Percentiles rank a stretch among this genome's conserved stretches.
These are phyloP conservation scores for Meloe dianella DNA, from an alignment of 2,888 invertebrate genomes.

Conservation along the genomic window DNA sequence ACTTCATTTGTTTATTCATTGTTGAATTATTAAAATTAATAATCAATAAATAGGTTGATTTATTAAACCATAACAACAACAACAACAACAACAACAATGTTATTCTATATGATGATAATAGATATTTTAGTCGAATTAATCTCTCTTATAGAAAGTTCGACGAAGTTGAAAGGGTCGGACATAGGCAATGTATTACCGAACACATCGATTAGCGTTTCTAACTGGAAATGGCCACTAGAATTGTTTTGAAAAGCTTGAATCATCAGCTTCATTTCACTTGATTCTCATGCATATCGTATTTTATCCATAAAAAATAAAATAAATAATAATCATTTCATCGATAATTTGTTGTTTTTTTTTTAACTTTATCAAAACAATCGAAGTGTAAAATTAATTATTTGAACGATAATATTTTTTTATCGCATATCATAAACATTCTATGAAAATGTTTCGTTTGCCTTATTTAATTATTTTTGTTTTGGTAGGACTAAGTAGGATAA, in stretches of 20 bases:
- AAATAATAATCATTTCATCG: conserved; percentile 37
- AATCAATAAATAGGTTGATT: too few species aligned
- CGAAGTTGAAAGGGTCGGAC: conserved; percentile 25
- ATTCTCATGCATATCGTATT: conserved; percentile 48
- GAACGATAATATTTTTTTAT: too few species aligned
- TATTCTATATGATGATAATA: conserved; percentile 1
- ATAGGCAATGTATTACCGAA: conserved; percentile 48
- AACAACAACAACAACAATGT: background rate
- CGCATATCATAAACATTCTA: too few species aligned
- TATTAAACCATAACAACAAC: too few species aligned
- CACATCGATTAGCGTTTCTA: conserved; percentile 56
- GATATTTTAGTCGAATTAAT: conserved; percentile 23
- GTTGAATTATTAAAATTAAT: conserved; percentile 7
- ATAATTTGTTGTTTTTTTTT: too few species aligned
- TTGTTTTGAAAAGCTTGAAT: conserved; percentile 49
- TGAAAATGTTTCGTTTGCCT: too few species aligned
- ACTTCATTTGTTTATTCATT: background rate
- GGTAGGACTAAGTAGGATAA: too few species aligned
- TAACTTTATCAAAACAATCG: conserved; percentile 22
- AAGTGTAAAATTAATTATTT: too few species aligned
- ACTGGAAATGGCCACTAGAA: conserved; percentile 56
- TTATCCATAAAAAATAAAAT: too few species aligned
- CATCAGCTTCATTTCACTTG: conserved; percentile 52
- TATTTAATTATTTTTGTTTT: too few species aligned
- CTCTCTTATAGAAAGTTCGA: conserved; percentile 24